Evolutionary conservation across 2,797 vertebrate genomes (phyloP).

Genomic region (Hippocampus kuda): DNA sequence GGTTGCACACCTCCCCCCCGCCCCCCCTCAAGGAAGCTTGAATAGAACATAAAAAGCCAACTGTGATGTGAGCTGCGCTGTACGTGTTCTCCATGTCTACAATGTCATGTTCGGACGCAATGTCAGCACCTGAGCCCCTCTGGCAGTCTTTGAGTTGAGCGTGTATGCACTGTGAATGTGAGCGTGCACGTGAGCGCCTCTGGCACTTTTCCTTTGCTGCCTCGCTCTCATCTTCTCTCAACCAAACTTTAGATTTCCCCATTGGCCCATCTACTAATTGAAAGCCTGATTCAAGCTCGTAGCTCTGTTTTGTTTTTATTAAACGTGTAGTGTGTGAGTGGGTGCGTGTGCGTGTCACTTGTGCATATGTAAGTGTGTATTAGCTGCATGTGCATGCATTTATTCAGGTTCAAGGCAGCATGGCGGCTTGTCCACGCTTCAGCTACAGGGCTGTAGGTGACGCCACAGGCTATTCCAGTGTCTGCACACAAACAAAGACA

Average conservation of each 20-base stretch:
- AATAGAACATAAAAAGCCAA: background rate
- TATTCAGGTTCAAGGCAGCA: constrained; percentile 23
- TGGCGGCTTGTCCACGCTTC: constrained; percentile 25
- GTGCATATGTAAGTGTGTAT: constrained; percentile 1
- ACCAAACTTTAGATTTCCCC: constrained; percentile 66
- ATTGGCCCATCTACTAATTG: constrained; percentile 56
- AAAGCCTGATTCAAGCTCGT: constrained; percentile 56
- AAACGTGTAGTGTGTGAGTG: background rate
- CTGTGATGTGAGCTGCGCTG: constrained; percentile 1
- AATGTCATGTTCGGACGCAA: constrained; percentile 55
- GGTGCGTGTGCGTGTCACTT: constrained; percentile 2
- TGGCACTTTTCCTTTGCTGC: constrained; percentile 41
- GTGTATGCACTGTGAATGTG: constrained; percentile 15
- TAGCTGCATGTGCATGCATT: constrained; percentile 27
- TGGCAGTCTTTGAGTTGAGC: constrained; percentile 15
- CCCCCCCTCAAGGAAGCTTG: background rate
- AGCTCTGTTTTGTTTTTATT: constrained; percentile 38
- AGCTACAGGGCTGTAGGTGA: constrained; percentile 40
- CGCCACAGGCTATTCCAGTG: constrained; percentile 33
- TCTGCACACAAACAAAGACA: constrained; percentile 12
- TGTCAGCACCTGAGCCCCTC: constrained; percentile 46
- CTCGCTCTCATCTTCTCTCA: constrained; percentile 46
- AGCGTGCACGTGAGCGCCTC: constrained; percentile 28
- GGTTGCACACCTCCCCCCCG: constrained; percentile 1
- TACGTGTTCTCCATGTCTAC: constrained; percentile 25